Evolutionary conservation across 2,888 invertebrate species (phyloP), one percentile per base, ranked within the genome.

Genomic region (Rugalucina vietnamica): DNA sequence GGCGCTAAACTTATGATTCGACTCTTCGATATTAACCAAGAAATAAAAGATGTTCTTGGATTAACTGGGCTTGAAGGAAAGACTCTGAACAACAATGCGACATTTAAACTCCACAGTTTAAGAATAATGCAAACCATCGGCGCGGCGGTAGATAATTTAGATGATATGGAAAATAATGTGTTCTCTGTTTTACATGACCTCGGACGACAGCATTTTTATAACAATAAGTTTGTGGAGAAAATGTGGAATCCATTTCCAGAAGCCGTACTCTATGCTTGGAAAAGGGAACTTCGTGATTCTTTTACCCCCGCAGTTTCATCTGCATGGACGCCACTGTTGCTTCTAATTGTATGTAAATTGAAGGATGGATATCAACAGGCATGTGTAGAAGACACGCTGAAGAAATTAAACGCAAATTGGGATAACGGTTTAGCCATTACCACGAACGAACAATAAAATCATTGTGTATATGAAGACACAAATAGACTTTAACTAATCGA

Each of bases 61-160:
- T 43, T 43, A 18, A 50, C 50, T 10, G 50, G 50, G 18, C 50
- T 50, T n/a, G 50, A 50, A 10, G 50, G 50, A 50, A 4, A 50
- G 5, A 21, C 5, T 5, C 50, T 50, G n/a, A 5, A n/a, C 4
- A 50, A 50, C n/a, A n/a, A n/a, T n/a, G n/a, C n/a, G n/a, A n/a
- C 4, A 21, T 60, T 60, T 29, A 60, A 60, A 14, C 60, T 91
- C 10, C 93, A 93, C 60, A 92, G 93, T n/a, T 86, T 91, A 18
- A 82, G 93, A n/a, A 93, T 93, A 81, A 93, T 93, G 92, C 92
- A 93, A 73, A 91, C 92, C n/a, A 91, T 93, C 32, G 92, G 91
- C 1, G 91, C 92, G 1, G 91, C 91, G 0, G 90, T 93, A 0
- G 92, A 92, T 54, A 91, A 92, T 71, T 88, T 92, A 5, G 88